Base-by-base conservation (phyloP, 1,140 invertebrate species). In the Paracyclopina nana region DNA sequence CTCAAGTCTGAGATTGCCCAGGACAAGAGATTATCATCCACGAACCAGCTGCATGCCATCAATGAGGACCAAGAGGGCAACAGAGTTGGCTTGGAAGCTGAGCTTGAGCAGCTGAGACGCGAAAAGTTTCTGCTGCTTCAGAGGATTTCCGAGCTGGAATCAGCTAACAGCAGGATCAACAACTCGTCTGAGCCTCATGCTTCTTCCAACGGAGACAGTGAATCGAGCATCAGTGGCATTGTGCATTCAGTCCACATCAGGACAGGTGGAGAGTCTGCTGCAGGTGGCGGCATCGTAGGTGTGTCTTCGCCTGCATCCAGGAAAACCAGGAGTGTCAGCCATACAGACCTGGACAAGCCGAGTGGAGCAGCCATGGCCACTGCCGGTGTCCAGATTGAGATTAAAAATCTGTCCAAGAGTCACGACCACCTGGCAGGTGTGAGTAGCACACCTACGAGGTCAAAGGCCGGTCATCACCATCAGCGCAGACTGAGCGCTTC, bases 161-260 rank as follows among this genome's bases (percentile, higher is more conserved):
- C 34, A 38, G 34, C 14, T 16, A 38, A n/a, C 9, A 38, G 34
- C 34, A n/a, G 20, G 34, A 38, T 16, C 20, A n/a, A n/a, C 34
- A 38, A 38, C 20, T 38, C 20, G 34, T 38, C 34, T 16, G 34
- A 38, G n/a, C n/a, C n/a, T n/a, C n/a, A n/a, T n/a, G 30, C 30
- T 31, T 9, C 9, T 44, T 44, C 42, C 25, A 26, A 44, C n/a
- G 42, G 42, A 22, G n/a, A n/a, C n/a, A n/a, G n/a, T n/a, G n/a
- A n/a, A n/a, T n/a, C n/a, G n/a, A n/a, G n/a, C n/a, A n/a, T n/a
- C 25, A 22, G 42, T 2, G 42, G 42, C 2, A 44, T 44, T 44
- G 25, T 44, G 3, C 42, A 44, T 24, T 44, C 42, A 5, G 42
- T 44, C 12, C 42, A 44, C 14, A 44, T 44, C 18, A 14, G 18